phyloP scores from a whole-genome alignment of 2,113 vertebrate species.

The Silurus asotus region DNA sequence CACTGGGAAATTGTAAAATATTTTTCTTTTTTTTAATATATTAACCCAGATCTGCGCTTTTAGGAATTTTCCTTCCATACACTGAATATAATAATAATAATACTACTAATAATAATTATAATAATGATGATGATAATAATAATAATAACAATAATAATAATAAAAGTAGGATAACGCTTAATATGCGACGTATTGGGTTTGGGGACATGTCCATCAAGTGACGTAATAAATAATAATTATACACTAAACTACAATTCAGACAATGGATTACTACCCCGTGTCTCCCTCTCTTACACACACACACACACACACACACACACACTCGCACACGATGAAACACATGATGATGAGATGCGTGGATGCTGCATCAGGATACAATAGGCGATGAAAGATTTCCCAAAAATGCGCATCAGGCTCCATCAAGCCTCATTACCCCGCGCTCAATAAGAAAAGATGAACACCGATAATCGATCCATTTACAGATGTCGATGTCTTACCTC shows the following conservation, averaged over 20 bases:
- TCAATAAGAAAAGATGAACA: neutral
- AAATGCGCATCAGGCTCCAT: neutral
- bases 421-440: too few relatives aligned
- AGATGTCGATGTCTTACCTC: slow-evolving; percentile 5
- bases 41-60: neutral
- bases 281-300: neutral
- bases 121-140: neutral
- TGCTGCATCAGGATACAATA: slow-evolving; percentile 34
- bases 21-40: neutral
- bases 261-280: neutral
- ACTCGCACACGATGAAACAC: slow-evolving; percentile 9
- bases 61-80: neutral
- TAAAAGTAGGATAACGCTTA: neutral
- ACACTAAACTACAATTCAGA: neutral
- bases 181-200: neutral
- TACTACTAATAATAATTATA: too few relatives aligned
- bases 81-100: neutral
- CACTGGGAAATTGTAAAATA: neutral
- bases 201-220: neutral
- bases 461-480: neutral
- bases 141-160: neutral
- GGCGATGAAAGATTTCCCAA: slow-evolving; percentile 14
- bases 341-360: slow-evolving; percentile 8
- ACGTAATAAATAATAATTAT: neutral
- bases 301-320: too few relatives aligned